A percentile compares a stretch with the other conserved stretches of the same genome.
phyloP scores from a whole-genome alignment of 2,888 invertebrate species.

The Archips crataeganus region DNA sequence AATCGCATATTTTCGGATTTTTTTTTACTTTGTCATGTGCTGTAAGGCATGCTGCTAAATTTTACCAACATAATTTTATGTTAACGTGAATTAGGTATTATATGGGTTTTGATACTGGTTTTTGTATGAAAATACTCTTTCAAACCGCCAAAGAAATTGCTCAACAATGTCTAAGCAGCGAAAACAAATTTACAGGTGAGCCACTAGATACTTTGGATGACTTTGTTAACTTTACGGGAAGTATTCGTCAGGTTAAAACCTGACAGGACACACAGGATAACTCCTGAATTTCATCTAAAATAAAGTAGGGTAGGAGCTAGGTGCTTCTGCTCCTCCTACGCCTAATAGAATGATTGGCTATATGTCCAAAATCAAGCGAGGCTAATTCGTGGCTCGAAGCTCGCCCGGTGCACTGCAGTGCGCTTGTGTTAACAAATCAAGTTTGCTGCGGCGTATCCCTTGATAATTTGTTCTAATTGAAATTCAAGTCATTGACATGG shows the following conservation, averaged over 20 bases:
- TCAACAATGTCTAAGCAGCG: too few relatives aligned
- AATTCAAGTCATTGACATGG: constrained; percentile 89
- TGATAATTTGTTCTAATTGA: constrained; percentile 88
- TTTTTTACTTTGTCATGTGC: too few relatives aligned
- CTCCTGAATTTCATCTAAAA: neutral
- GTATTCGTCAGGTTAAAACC: neutral
- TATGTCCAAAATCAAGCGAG: constrained; percentile 49
- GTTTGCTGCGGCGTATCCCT: constrained; percentile 81
- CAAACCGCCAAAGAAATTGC: too few relatives aligned
- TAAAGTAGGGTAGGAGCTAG: neutral
- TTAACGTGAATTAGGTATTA: too few relatives aligned
- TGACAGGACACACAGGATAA: too few relatives aligned
- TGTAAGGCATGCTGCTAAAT: too few relatives aligned
- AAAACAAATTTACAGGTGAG: neutral
- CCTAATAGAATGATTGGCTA: constrained; percentile 40
- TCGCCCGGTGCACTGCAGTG: constrained; percentile 47
- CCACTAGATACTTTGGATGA: neutral
- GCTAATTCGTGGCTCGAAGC: constrained; percentile 49
- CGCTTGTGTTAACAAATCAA: constrained; percentile 79
- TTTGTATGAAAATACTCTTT: too few relatives aligned
- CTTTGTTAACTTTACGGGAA: neutral
- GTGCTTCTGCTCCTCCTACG: constrained; percentile 7
- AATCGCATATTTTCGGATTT: too few relatives aligned
- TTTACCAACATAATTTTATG: too few relatives aligned
- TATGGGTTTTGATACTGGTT: too few relatives aligned